Conservation (phyloP, 2,797 vertebrate genomes). For the Coreius guichenoti region DNA sequence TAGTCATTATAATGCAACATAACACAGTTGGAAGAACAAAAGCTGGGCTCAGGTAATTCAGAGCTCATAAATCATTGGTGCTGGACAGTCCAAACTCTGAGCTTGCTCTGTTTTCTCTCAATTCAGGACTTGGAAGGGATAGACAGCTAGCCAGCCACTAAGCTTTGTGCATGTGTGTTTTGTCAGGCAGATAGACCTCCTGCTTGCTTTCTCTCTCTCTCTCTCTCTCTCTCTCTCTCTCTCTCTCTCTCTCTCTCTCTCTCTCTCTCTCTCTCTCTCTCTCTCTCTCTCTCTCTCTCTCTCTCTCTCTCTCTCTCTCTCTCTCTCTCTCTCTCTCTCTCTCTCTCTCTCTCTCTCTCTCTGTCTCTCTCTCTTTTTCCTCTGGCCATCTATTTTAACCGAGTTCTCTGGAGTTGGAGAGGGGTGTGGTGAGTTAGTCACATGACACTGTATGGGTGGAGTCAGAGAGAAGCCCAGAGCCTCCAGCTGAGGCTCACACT, state of each 20-base stretch:
- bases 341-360: not conserved
- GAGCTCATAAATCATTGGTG: constrained; percentile 36
- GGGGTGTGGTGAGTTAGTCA: constrained; percentile 66
- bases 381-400: constrained; percentile 20
- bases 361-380: not conserved
- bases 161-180: constrained; percentile 4
- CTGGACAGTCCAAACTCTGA: constrained; percentile 27
- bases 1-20: not conserved
- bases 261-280: not conserved
- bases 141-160: not conserved
- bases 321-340: not conserved
- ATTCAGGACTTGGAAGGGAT: not conserved
- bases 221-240: not conserved
- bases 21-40: constrained; percentile 8
- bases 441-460: constrained; percentile 68
- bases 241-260: not conserved
- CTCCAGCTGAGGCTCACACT: constrained; percentile 78
- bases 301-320: not conserved
- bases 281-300: not conserved
- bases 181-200: constrained; percentile 25
- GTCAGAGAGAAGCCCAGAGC: constrained; percentile 71
- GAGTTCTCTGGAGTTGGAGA: constrained; percentile 40
- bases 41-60: constrained; percentile 33
- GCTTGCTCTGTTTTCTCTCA: constrained; percentile 38
- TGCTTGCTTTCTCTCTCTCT: constrained; percentile 7